Conservation (phyloP, 2,888 invertebrate species). For the Petrolisthes manimaculis region DNA sequence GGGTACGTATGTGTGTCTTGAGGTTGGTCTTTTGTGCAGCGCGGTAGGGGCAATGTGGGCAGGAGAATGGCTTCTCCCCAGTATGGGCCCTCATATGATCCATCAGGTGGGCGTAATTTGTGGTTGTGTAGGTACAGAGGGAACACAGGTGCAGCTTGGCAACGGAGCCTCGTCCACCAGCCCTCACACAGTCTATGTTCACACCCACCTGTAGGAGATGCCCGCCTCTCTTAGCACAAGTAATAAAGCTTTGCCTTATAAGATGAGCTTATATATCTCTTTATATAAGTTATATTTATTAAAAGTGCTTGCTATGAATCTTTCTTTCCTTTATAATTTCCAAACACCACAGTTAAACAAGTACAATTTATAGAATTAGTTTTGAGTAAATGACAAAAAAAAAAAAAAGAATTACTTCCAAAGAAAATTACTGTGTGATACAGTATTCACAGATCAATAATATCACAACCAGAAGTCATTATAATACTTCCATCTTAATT, state of each 20-base stretch:
- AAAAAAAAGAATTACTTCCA: no score
- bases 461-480: no score
- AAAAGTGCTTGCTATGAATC: no score
- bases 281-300: no score
- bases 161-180: constrained; percentile 38
- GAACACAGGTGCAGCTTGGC: constrained; percentile 51
- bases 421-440: no score
- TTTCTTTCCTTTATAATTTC: no score
- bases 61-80: constrained; percentile 65
- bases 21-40: constrained; percentile 63
- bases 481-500: no score
- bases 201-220: constrained; percentile 49
- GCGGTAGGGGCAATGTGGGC: constrained; percentile 61
- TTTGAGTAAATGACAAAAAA: no score
- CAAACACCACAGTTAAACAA: no score
- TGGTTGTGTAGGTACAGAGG: constrained; percentile 48
- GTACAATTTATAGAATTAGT: no score
- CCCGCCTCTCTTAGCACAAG: constrained; percentile 35
- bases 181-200: constrained; percentile 41
- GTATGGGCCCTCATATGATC: constrained; percentile 64
- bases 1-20: constrained; percentile 63
- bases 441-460: no score
- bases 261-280: no score
- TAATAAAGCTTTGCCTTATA: background rate
- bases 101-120: constrained; percentile 54